These are phyloP conservation scores for Dromaius novaehollandiae DNA, from an alignment of 2,113 vertebrate genomes.

Conservation along the genomic window DNA sequence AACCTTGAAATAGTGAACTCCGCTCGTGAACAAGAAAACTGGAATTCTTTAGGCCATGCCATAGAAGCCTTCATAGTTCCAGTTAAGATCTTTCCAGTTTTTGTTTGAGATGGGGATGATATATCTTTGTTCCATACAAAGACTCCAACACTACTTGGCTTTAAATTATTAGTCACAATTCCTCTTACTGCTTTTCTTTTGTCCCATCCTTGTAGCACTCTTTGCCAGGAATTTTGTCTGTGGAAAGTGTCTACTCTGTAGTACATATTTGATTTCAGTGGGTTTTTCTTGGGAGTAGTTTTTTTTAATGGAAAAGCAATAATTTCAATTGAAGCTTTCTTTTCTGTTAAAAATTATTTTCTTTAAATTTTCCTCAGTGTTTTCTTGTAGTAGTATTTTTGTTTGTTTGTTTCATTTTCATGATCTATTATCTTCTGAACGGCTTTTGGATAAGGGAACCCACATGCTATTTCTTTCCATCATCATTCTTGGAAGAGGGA, in stretches of 20 bases:
- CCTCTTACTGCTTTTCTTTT: neutral
- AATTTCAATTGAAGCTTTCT: neutral
- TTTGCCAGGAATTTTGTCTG: neutral
- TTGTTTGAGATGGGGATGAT: neutral
- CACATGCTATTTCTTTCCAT: neutral
- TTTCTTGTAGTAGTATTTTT: neutral
- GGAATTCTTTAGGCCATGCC: neutral
- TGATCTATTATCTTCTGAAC: neutral
- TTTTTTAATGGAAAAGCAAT: neutral
- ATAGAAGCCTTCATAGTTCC: neutral
- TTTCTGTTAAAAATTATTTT: neutral
- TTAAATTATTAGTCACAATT: neutral
- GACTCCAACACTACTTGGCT: neutral
- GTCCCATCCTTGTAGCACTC: neutral
- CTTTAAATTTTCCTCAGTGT: neutral
- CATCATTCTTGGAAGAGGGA: neutral
- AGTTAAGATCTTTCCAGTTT: neutral
- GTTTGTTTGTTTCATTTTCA: neutral
- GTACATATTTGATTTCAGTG: neutral
- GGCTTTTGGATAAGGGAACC: neutral
- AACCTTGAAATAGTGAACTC: neutral
- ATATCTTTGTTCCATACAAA: fast-evolving
- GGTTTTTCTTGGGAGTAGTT: neutral
- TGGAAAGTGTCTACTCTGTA: neutral
- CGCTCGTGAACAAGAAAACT: neutral